These are phyloP conservation scores for Psix sp. DNA, from an alignment of 1,140 invertebrate species.

Conservation along the genomic window DNA sequence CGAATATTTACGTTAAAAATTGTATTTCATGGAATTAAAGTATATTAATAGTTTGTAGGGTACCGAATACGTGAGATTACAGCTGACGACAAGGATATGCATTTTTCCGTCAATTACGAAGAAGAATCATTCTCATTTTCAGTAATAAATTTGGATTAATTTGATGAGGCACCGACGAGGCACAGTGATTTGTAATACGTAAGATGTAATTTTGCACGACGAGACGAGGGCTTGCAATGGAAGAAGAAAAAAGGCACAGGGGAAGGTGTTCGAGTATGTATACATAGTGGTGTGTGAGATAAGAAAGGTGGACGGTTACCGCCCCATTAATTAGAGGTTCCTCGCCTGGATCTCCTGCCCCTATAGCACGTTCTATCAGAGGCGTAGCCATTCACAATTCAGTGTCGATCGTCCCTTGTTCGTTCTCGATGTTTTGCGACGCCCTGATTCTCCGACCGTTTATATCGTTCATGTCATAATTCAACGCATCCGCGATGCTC, in stretches of 20 bases:
- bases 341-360: conserved; percentile 62
- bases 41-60: conserved; percentile 33
- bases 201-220: conserved; percentile 45
- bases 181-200: conserved; percentile 34
- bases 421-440: conserved; percentile 53
- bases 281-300: conserved; percentile 57
- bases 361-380: conserved; percentile 63
- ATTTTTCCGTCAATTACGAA: conserved; percentile 43
- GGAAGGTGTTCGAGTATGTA: conserved; percentile 47
- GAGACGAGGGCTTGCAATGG: conserved; percentile 19
- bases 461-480: conserved; percentile 43
- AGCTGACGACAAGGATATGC: conserved; percentile 35
- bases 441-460: conserved; percentile 32
- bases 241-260: conserved; percentile 14
- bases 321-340: conserved; percentile 74
- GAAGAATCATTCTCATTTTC: conserved; percentile 47
- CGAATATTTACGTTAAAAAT: too few relatives aligned
- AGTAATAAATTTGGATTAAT: conserved; percentile 51
- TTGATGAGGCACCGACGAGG: conserved; percentile 37
- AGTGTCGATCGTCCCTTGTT: conserved; percentile 59
- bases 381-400: conserved; percentile 71
- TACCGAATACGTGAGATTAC: conserved; percentile 22
- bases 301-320: conserved; percentile 68
- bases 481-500: conserved; percentile 5
- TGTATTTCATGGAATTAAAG: too few relatives aligned